Evolutionary conservation across 2,888 invertebrate species (phyloP).

Genomic region (Sminthurides aquaticus): DNA sequence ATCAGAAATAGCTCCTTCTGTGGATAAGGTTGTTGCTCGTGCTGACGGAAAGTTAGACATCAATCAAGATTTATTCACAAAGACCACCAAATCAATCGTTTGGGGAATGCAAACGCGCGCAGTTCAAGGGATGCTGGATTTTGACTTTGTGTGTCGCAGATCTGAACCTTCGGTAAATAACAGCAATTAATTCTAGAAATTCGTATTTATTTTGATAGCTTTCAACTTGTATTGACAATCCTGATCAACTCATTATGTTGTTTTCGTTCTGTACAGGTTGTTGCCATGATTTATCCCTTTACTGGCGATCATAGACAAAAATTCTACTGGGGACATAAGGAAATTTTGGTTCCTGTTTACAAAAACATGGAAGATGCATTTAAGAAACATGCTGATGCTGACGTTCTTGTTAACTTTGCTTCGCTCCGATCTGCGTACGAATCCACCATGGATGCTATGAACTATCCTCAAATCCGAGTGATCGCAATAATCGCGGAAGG

Average conservation of each 20-base stretch:
- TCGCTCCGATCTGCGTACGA: slow-evolving; percentile 95
- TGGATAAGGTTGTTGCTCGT: slow-evolving; percentile 45
- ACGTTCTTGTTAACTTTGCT: slow-evolving; percentile 94
- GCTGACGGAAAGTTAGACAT: slow-evolving; percentile 44
- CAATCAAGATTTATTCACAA: slow-evolving; percentile 58
- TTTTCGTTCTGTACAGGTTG: slow-evolving; percentile 56
- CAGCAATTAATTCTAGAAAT: too few species aligned
- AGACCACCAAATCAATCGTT: slow-evolving; percentile 81
- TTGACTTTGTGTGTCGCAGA: slow-evolving; percentile 87
- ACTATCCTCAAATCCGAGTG: slow-evolving; percentile 86
- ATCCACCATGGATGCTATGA: slow-evolving; percentile 87
- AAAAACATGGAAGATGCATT: slow-evolving; percentile 96
- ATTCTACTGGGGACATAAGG: slow-evolving; percentile 99
- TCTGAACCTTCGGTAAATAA: slow-evolving; percentile 64
- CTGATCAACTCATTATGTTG: too few species aligned
- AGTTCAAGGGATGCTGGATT: slow-evolving; percentile 88
- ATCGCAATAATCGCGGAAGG: slow-evolving; percentile 99
- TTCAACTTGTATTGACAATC: too few species aligned
- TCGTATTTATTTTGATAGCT: too few species aligned
- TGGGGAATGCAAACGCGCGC: slow-evolving; percentile 99
- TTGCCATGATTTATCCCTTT: slow-evolving; percentile 96
- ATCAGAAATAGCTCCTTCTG: slow-evolving; percentile 30
- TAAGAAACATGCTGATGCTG: slow-evolving; percentile 87
- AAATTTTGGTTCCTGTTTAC: slow-evolving; percentile 85
- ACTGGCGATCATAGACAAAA: slow-evolving; percentile 98